Percentiles rank a stretch among this genome's conserved stretches.
These are phyloP conservation scores for Schizopygopsis pylzovi DNA, from an alignment of 2,797 vertebrate genomes.

Conservation along the genomic window DNA sequence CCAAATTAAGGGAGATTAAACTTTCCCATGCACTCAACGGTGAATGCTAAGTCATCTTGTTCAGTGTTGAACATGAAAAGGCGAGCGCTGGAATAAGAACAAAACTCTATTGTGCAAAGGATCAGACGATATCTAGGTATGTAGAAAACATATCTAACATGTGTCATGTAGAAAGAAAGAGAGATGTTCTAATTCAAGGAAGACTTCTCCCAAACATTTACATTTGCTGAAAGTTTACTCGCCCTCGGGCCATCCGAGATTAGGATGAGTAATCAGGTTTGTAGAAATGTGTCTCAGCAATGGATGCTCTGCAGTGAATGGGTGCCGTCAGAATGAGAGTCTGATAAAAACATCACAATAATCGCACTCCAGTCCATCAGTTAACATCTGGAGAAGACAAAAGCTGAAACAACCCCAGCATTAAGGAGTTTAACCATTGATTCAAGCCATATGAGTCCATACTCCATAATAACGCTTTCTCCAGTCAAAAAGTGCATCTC, in stretches of 20 bases:
- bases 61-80: constrained; percentile 2
- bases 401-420: background rate
- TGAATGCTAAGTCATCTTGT: constrained; percentile 27
- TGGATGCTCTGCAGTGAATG: background rate
- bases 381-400: too few relatives aligned
- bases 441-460: too few relatives aligned
- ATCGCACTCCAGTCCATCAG: too few relatives aligned
- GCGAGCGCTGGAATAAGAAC: background rate
- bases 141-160: background rate
- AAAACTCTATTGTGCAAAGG: background rate
- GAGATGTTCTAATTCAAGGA: background rate
- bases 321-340: background rate
- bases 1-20: constrained; percentile 14
- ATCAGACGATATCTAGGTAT: background rate
- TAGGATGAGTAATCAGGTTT: background rate
- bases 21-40: background rate
- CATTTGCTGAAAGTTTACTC: background rate
- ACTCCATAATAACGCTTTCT: background rate
- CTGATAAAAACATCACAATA: background rate
- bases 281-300: background rate
- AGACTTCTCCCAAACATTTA: background rate
- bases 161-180: background rate
- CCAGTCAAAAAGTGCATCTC: too few relatives aligned
- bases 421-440: too few relatives aligned
- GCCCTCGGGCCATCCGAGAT: background rate